Conservation (phyloP, 2,797 vertebrate species). For the Dendrocincla fuliginosa region DNA sequence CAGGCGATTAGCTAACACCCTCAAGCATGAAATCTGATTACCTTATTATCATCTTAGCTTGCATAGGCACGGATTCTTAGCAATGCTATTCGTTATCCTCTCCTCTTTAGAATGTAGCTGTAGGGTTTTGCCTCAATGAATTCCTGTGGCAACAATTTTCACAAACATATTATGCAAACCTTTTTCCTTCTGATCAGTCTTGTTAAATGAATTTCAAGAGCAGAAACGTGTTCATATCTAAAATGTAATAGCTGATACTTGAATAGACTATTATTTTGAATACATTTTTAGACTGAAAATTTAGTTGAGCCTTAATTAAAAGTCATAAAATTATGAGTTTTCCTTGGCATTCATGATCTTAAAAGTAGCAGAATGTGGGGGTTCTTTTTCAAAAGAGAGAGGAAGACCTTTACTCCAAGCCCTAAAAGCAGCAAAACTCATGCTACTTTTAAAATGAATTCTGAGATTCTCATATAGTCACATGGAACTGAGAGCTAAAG, state of each 20-base stretch:
- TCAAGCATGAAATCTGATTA: slow-evolving; percentile 68
- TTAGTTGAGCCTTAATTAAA: background rate
- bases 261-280: background rate
- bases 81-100: slow-evolving; percentile 37
- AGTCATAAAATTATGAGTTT: background rate
- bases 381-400: background rate
- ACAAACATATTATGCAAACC: background rate
- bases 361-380: background rate
- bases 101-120: background rate
- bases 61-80: slow-evolving; percentile 39
- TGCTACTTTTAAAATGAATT: background rate
- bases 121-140: background rate
- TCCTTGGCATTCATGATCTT: background rate
- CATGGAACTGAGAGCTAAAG: background rate
- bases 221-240: background rate
- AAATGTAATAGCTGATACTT: background rate
- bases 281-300: background rate
- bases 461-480: background rate
- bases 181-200: slow-evolving; percentile 5
- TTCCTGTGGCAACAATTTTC: slow-evolving; percentile 12
- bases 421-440: background rate
- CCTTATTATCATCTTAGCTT: slow-evolving; percentile 57
- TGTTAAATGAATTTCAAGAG: slow-evolving; percentile 3
- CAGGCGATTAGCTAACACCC: slow-evolving; percentile 54
- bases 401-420: background rate